Percentiles rank a stretch among this genome's conserved stretches.
These are phyloP conservation scores for Microplitis demolitor DNA, from an alignment of 1,140 invertebrate genomes.

Conservation along the genomic window DNA sequence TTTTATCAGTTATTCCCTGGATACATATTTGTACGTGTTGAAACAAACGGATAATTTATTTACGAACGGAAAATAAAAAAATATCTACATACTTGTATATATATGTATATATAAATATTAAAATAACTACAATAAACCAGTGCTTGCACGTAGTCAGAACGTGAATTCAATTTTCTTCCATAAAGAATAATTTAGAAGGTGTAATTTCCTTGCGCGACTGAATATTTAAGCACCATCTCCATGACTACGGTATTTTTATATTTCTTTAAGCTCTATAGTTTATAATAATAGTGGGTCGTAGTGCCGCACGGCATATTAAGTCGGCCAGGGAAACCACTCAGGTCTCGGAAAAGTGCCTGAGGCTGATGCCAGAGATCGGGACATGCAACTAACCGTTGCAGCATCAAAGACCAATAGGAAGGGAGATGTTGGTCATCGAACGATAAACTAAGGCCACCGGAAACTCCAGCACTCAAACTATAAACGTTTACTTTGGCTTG, in stretches of 20 bases:
- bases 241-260: not conserved
- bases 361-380: not conserved
- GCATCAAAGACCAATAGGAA: not conserved
- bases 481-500: too few species aligned
- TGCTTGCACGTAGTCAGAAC: not conserved
- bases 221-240: not conserved
- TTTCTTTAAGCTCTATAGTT: not conserved
- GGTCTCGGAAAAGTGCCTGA: not conserved
- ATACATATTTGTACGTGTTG: too few species aligned
- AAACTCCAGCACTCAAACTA: not conserved
- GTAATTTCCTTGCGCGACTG: not conserved
- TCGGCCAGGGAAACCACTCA: conserved; percentile 15
- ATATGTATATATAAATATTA: not conserved
- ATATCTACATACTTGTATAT: too few species aligned
- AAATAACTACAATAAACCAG: not conserved
- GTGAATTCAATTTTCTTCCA: not conserved
- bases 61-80: not conserved
- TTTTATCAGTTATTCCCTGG: too few species aligned
- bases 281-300: conserved; percentile 15
- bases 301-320: conserved; percentile 10
- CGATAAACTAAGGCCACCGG: not conserved
- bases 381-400: not conserved
- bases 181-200: not conserved
- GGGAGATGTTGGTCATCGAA: not conserved
- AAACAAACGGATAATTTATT: not conserved